phyloP scores from a whole-genome alignment of 2,113 vertebrate species.

The Heterochromis multidens region DNA sequence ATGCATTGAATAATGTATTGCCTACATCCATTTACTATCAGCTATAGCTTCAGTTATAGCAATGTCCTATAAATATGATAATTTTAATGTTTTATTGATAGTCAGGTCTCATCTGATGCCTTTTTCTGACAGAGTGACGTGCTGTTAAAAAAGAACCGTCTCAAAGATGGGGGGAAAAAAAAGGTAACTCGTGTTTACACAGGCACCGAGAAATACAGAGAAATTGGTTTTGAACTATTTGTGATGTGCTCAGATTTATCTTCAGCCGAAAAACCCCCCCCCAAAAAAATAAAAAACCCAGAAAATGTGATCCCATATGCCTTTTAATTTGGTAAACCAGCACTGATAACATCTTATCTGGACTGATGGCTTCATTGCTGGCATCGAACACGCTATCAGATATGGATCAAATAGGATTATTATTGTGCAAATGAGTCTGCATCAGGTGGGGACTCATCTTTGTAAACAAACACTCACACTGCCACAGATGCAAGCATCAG shows the following conservation, averaged over 20 bases:
- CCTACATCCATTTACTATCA: slow-evolving; percentile 15
- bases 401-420: slow-evolving; percentile 32
- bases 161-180: not conserved
- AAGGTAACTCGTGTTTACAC: slow-evolving; percentile 5
- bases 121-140: slow-evolving; percentile 1
- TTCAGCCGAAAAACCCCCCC: not conserved
- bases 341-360: slow-evolving; percentile 30
- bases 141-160: not conserved
- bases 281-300: not conserved
- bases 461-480: slow-evolving; percentile 70
- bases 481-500: slow-evolving; percentile 78
- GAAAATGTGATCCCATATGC: not conserved
- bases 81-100: slow-evolving; percentile 36
- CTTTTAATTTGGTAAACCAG: slow-evolving; percentile 22
- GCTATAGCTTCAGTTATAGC: not conserved
- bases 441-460: not conserved
- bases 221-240: slow-evolving; percentile 6
- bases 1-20: slow-evolving; percentile 10
- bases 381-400: not conserved
- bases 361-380: slow-evolving; percentile 25
- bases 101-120: not conserved
- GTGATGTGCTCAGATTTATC: not conserved
- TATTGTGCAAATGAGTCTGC: slow-evolving; percentile 43
- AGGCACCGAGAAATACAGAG: not conserved
- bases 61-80: slow-evolving; percentile 37